Evolutionary conservation across 2,888 invertebrate genomes (phyloP).

Genomic region (Sepiola atlantica): DNA sequence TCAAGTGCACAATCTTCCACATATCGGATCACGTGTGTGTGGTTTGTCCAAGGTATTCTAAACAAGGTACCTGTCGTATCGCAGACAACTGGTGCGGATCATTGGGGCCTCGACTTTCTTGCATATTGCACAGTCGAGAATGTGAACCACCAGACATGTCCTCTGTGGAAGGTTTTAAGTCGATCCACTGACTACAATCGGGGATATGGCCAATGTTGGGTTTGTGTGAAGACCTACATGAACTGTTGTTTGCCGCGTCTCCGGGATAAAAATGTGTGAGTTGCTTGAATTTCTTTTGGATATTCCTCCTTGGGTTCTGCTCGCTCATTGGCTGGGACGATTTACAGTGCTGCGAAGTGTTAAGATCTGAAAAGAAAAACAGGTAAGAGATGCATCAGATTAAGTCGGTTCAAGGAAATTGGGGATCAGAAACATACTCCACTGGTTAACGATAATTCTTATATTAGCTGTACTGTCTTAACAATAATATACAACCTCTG

Average conservation of each 20-base stretch:
- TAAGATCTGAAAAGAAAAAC: slow-evolving; percentile 21
- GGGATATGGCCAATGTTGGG: slow-evolving; percentile 32
- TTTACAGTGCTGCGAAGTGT: not conserved
- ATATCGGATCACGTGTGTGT: slow-evolving; percentile 32
- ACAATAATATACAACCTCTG: too few relatives aligned
- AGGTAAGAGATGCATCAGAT: not conserved
- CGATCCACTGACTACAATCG: slow-evolving; percentile 10
- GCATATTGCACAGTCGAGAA: not conserved
- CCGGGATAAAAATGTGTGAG: not conserved
- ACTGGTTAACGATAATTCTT: too few relatives aligned
- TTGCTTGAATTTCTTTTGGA: not conserved
- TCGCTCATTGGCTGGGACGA: not conserved
- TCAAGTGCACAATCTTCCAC: not conserved
- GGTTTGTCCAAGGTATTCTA: not conserved
- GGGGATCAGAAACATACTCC: too few relatives aligned
- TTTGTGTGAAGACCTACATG: slow-evolving; percentile 15
- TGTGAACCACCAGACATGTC: slow-evolving; percentile 11
- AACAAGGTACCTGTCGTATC: not conserved
- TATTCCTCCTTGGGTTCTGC: not conserved
- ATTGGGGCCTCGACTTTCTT: not conserved
- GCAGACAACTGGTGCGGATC: not conserved
- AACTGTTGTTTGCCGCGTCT: not conserved
- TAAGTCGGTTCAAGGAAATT: not conserved
- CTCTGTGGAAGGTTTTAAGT: not conserved
- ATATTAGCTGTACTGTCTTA: too few relatives aligned